Evolutionary conservation across 1,140 invertebrate genomes (phyloP).

Genomic region (Drosophila baimaii): DNA sequence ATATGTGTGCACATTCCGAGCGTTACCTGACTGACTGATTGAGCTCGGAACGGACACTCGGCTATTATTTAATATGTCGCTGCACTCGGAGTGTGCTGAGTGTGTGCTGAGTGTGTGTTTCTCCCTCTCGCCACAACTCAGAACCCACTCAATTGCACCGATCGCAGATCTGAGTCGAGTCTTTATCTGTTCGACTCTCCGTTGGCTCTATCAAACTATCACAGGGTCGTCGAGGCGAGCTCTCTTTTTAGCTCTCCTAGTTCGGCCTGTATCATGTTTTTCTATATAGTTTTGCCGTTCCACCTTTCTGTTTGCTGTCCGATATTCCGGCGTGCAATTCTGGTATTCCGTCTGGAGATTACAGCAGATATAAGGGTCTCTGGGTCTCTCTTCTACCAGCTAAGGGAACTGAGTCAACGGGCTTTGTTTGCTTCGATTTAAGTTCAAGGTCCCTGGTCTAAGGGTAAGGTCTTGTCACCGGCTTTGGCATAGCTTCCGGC

Average conservation of each 20-base stretch:
- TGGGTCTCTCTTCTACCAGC: not conserved
- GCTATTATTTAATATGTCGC: conserved; percentile 72
- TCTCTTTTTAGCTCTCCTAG: conserved; percentile 11
- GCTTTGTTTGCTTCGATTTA: conserved; percentile 13
- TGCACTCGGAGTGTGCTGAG: not conserved
- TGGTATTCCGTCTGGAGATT: conserved; percentile 32
- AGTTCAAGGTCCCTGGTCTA: conserved; percentile 29
- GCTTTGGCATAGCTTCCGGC: not conserved
- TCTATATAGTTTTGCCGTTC: conserved; percentile 22
- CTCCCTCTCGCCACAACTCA: conserved; percentile 13
- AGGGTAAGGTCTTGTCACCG: too few relatives aligned
- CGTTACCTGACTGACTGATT: conserved; percentile 57
- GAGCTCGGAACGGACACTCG: conserved; percentile 38
- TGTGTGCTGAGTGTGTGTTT: too few relatives aligned
- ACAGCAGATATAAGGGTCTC: conserved; percentile 26
- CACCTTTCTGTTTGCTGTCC: conserved; percentile 45
- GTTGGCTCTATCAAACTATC: conserved; percentile 34
- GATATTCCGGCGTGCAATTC: conserved; percentile 29
- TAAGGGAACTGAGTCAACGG: conserved; percentile 17
- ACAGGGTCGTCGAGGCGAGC: conserved; percentile 13
- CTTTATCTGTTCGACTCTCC: conserved; percentile 34
- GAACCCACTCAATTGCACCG: conserved; percentile 36
- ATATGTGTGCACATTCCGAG: conserved; percentile 65
- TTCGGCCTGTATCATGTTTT: conserved; percentile 10
- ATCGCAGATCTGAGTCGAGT: conserved; percentile 39